Base-by-base conservation (phyloP, 2,113 vertebrate genomes). In the Ifrita kowaldi region DNA sequence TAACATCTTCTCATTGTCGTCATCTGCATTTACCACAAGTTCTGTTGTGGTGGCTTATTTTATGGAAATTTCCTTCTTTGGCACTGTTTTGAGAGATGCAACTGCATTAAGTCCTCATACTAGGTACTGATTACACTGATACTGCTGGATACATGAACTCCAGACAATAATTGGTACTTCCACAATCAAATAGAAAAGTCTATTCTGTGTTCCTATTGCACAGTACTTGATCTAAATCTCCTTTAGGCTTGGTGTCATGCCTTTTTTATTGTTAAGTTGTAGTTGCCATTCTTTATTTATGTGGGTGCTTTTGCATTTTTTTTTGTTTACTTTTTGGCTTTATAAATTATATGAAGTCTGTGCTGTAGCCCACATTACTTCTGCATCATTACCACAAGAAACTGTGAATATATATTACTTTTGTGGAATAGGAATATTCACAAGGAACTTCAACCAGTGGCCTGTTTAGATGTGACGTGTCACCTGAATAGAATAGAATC, bases 1-100 rank as follows among this genome's bases (percentile, higher is more conserved):
- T 26, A 57, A 5, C 13, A 44, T 35, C 4, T 35, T 42, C 37
- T 10, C 35, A 7, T 50, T 86, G 10, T 32, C 0, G 0, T 6
- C 33, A 50, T 30, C 32, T 49, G 10, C 20, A 9, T 59, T 50
- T 35, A 32, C 8, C 13, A 30, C 6, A 32, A 9, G 3, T 35
- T 76, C 26, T 42, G 6, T 57, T 50, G 52, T 35, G 8, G 6
- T 57, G 8, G 28, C 10, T 67, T 75, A 26, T 41, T 67, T 57
- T 42, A 32, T 26, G 11, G 11, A 26, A 86, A 42, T 76, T 67
- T 42, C 10, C 7, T 75, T 35, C 42, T 76, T 86, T 35, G 13
- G 17, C 39, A 46, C 13, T 42, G 57, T 21, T 42, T 57, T 49
- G 13, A 75, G 52, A 35, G 24, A 16, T 20, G 3, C 8, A 75